phyloP scores from a whole-genome alignment of 2,113 vertebrate genomes.

The Grantiella picta region DNA sequence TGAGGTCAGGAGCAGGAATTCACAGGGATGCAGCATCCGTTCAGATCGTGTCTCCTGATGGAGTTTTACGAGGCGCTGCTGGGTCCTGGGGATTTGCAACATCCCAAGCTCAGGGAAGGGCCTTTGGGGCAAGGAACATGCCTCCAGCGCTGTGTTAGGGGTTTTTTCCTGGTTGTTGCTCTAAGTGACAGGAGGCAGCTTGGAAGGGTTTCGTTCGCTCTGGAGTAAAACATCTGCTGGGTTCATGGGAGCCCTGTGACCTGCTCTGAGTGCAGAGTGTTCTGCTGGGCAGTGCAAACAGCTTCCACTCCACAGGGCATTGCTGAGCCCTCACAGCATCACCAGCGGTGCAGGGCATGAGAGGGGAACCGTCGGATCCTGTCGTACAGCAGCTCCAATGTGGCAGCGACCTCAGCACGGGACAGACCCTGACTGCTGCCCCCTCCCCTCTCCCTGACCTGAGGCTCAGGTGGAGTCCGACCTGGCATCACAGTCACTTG shows the following conservation, averaged over 20 bases:
- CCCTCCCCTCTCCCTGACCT: neutral
- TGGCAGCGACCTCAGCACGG: neutral
- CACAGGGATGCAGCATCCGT: neutral
- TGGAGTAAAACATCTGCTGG: constrained; percentile 31
- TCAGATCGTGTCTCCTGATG: neutral
- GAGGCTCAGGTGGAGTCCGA: neutral
- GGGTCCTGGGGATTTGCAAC: neutral
- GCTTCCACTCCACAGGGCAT: neutral
- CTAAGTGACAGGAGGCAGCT: neutral
- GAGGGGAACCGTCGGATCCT: neutral
- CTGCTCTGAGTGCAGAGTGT: neutral
- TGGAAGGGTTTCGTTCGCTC: neutral
- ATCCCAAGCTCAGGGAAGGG: neutral
- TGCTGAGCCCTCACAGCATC: neutral
- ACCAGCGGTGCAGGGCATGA: accelerated
- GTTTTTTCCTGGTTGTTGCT: neutral
- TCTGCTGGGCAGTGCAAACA: neutral
- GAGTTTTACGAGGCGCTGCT: neutral
- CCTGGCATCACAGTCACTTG: neutral
- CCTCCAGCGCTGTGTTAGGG: neutral
- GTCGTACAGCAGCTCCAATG: neutral
- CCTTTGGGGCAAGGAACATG: accelerated
- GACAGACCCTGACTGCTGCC: neutral
- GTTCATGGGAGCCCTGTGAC: constrained; percentile 45
- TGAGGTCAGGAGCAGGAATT: constrained; percentile 9